Evolutionary conservation across 2,888 invertebrate genomes (phyloP).

Genomic region (Cosmia pyralina): DNA sequence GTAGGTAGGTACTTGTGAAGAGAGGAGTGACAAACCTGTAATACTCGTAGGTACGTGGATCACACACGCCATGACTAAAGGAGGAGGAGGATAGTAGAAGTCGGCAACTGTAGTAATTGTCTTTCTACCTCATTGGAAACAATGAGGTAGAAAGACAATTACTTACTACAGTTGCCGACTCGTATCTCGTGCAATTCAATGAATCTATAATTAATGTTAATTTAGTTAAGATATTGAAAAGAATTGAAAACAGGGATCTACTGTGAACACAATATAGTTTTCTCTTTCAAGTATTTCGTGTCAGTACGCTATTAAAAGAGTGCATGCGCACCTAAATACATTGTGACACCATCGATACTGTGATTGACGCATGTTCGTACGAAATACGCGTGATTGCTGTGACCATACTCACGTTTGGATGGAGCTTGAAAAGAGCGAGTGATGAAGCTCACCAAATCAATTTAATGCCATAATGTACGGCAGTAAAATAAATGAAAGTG

Average conservation of each 20-base stretch:
- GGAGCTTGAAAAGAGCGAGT: conserved; percentile 10
- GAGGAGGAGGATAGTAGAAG: not conserved
- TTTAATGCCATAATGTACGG: conserved; percentile 1
- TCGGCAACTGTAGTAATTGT: not conserved
- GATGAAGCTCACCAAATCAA: conserved; percentile 21
- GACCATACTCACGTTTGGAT: not conserved
- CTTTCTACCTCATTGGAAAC: not conserved
- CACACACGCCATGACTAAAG: not conserved
- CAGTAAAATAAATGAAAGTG: conserved; percentile 10
- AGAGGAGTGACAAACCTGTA: no score
- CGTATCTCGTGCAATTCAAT: not conserved
- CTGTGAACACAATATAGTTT: conserved; percentile 13
- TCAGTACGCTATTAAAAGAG: conserved; percentile 21
- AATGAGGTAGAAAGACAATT: no score
- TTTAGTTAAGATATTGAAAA: no score
- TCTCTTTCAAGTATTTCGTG: conserved; percentile 34
- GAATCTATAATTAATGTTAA: no score
- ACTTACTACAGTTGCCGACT: no score
- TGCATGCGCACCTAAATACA: conserved; percentile 12
- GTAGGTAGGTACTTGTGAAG: not conserved
- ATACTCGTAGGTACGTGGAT: not conserved
- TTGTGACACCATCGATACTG: conserved; percentile 22
- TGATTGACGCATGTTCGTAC: not conserved
- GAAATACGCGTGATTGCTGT: conserved; percentile 8
- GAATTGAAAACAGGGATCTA: not conserved